A percentile compares a stretch with the other conserved stretches of the same genome.
These are phyloP conservation scores for Carcinoscorpius rotundicauda DNA, from an alignment of 1,140 invertebrate genomes.

Conservation along the genomic window DNA sequence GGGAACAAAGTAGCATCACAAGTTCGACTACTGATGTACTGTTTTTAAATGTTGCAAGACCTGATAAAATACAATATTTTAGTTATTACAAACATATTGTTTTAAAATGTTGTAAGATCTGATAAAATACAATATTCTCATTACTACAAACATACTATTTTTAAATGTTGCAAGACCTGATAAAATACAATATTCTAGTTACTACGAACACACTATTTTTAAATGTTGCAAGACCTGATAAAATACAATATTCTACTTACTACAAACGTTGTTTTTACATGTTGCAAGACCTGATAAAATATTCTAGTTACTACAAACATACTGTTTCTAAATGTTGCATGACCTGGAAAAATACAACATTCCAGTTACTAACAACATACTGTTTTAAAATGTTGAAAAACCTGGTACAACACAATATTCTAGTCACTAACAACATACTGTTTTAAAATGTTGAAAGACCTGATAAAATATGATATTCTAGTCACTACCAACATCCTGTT, in stretches of 20 bases:
- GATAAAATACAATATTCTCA: no score
- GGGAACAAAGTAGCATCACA: constrained; percentile 97
- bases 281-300: constrained; percentile 66
- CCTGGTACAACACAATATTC: constrained; percentile 37
- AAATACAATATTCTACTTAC: constrained; percentile 37
- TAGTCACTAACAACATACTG: constrained; percentile 76
- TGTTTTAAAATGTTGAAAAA: no score
- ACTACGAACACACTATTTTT: constrained; percentile 95
- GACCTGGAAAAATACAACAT: no score
- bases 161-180: no score
- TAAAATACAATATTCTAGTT: no score
- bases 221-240: constrained; percentile 79
- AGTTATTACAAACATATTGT: no score
- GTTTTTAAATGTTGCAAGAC: constrained; percentile 90
- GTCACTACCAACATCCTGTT: constrained; percentile 34
- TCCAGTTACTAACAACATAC: no score
- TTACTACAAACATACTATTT: no score
- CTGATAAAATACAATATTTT: constrained; percentile 37
- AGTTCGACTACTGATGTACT: constrained; percentile 94
- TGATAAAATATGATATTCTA: constrained; percentile 31
- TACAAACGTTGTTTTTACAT: constrained; percentile 92
- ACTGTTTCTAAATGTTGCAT: no score
- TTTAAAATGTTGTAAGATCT: no score
- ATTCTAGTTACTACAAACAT: no score
- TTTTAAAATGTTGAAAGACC: constrained; percentile 92